phyloP scores from a whole-genome alignment of 1,140 invertebrate species.

The Apis dorsata region DNA sequence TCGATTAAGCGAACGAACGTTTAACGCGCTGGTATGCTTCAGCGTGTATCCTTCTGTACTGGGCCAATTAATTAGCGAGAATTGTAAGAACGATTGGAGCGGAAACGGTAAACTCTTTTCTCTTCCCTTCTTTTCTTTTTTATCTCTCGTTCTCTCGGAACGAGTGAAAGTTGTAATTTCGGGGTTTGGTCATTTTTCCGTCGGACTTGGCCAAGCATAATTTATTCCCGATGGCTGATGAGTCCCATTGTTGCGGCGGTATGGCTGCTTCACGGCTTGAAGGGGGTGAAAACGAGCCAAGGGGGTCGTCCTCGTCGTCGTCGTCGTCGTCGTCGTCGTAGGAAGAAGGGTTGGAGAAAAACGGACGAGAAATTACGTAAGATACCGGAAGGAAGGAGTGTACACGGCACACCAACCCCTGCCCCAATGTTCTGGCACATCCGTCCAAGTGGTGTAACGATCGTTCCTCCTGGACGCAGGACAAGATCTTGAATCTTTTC shows the following conservation, averaged over 20 bases:
- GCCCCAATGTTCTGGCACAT: conserved; percentile 46
- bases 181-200: conserved; percentile 71
- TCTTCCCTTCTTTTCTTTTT: not conserved
- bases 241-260: conserved; percentile 72
- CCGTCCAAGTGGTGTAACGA: conserved; percentile 64
- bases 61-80: not conserved
- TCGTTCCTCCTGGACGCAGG: conserved; percentile 62
- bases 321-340: not conserved
- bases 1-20: not conserved
- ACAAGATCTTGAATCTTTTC: conserved; percentile 58
- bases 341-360: conserved; percentile 55
- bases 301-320: conserved; percentile 4
- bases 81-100: not conserved
- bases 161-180: conserved; percentile 49
- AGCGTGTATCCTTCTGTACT: too few relatives aligned
- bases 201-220: conserved; percentile 65
- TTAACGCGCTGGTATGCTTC: not conserved
- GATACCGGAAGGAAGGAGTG: conserved; percentile 61
- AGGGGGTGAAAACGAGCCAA: conserved; percentile 58
- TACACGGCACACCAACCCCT: conserved; percentile 48
- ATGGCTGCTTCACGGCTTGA: conserved; percentile 43
- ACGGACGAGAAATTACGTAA: conserved; percentile 60
- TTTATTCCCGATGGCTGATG: conserved; percentile 78
- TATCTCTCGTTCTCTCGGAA: not conserved
- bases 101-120: not conserved